Percentiles rank a stretch among this genome's conserved stretches.
Evolutionary conservation across 1,140 invertebrate species (phyloP).

Genomic region (Zaprionus tsacasi): DNA sequence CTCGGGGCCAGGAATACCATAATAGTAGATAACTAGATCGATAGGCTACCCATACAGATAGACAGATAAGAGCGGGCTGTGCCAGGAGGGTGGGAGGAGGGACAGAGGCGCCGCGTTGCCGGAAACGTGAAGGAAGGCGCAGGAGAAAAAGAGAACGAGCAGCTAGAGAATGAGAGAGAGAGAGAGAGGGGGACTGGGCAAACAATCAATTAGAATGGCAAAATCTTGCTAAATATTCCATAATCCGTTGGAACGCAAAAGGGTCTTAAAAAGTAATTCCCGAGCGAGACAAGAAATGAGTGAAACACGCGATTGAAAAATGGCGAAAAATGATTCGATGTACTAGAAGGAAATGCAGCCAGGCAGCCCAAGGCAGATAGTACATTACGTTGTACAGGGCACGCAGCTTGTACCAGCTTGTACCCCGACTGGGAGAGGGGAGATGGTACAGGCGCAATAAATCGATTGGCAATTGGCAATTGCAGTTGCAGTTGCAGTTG

Average conservation of each 20-base stretch:
- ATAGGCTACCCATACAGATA: constrained; percentile 55
- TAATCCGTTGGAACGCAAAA: constrained; percentile 73
- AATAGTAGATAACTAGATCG: constrained; percentile 68
- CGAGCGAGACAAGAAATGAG: constrained; percentile 52
- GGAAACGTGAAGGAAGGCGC: constrained; percentile 5
- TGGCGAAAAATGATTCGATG: constrained; percentile 31
- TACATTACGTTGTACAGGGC: not conserved
- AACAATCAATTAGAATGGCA: constrained; percentile 81
- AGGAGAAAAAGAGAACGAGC: not conserved
- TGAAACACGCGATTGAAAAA: constrained; percentile 39
- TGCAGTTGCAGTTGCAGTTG: constrained; percentile 49
- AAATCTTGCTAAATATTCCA: constrained; percentile 76
- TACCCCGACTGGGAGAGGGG: not conserved
- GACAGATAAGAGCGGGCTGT: constrained; percentile 25
- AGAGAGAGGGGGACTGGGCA: constrained; percentile 27
- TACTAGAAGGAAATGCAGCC: constrained; percentile 19
- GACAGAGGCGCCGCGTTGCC: not conserved
- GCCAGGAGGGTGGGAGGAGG: not conserved
- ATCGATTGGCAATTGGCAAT: constrained; percentile 57
- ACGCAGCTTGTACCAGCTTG: not conserved
- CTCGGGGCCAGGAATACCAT: constrained; percentile 18
- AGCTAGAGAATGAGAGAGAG: not conserved
- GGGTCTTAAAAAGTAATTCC: constrained; percentile 80
- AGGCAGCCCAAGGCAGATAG: not conserved
- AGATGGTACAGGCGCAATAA: constrained; percentile 53